Conservation (phyloP, 2,797 vertebrate species). For the Phrynocephalus guinanensis region DNA sequence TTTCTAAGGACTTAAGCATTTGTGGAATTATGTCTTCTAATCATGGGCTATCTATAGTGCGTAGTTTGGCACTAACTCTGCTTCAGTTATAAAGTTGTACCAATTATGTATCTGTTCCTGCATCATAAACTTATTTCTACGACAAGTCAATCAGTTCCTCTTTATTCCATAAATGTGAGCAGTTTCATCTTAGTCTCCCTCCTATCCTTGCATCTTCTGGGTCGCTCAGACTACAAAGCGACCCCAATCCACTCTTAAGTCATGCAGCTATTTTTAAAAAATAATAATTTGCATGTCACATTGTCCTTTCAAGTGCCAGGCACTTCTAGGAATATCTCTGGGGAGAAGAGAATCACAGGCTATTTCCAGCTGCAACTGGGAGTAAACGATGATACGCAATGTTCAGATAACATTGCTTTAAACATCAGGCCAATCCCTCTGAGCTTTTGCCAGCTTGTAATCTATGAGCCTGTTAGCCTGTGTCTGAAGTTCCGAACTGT, state of each 20-base stretch:
- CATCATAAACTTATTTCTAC: background rate
- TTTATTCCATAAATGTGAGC: background rate
- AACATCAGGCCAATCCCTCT: background rate
- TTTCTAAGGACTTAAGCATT: no score
- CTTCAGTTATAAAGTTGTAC: background rate
- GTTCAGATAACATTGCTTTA: constrained; percentile 17
- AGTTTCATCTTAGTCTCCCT: background rate
- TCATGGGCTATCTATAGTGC: no score
- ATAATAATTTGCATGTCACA: constrained; percentile 14
- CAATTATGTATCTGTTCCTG: background rate
- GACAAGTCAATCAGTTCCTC: background rate
- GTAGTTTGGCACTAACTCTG: constrained; percentile 9
- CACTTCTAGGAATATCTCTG: constrained; percentile 9
- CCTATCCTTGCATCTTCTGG: background rate
- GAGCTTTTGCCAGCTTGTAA: constrained; percentile 7
- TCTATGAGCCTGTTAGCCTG: background rate
- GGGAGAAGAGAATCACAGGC: background rate
- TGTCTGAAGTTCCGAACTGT: background rate
- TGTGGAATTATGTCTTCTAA: no score
- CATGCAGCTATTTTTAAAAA: constrained; percentile 18
- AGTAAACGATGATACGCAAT: background rate
- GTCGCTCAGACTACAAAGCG: background rate
- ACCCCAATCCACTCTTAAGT: constrained; percentile 1
- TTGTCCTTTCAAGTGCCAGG: constrained; percentile 16
- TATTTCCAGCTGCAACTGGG: constrained; percentile 14